Percentiles rank a stretch among this genome's conserved stretches.
Conservation (phyloP, 2,113 vertebrate species). For the Sciurus niger region DNA sequence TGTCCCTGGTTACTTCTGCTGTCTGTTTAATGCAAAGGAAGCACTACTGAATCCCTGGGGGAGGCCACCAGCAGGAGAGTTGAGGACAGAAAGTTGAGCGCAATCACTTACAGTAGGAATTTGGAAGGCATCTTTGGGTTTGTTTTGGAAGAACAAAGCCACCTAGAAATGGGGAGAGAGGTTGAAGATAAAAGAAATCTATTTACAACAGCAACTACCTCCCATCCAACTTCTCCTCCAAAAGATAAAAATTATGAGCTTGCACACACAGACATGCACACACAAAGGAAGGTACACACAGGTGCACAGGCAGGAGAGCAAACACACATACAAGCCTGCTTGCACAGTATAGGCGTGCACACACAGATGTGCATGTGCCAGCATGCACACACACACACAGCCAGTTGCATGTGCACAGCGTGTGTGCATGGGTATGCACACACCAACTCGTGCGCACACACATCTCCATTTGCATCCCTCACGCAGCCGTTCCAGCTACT, state of each 20-base stretch:
- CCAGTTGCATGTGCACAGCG: accelerated
- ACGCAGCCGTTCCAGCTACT: neutral
- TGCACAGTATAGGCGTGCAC: neutral
- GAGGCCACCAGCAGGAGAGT: neutral
- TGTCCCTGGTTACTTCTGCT: neutral
- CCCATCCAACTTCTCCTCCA: neutral
- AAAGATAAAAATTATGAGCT: neutral
- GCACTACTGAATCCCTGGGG: neutral
- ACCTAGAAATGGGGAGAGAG: neutral
- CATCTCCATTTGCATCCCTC: accelerated
- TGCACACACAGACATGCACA: neutral
- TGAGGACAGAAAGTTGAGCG: neutral
- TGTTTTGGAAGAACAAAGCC: neutral
- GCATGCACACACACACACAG: neutral
- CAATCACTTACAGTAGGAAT: neutral
- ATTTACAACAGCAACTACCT: neutral
- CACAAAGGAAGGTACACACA: neutral
- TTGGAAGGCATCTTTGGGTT: neutral
- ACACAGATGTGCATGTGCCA: too few species aligned
- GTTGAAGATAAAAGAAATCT: neutral
- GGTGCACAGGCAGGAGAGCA: too few species aligned
- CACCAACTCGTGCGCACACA: neutral
- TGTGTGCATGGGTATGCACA: accelerated
- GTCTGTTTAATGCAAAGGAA: neutral
- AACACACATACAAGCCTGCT: neutral